phyloP scores from a whole-genome alignment of 35 echinoderm and acorn worm genomes.

The Lytechinus variegatus region DNA sequence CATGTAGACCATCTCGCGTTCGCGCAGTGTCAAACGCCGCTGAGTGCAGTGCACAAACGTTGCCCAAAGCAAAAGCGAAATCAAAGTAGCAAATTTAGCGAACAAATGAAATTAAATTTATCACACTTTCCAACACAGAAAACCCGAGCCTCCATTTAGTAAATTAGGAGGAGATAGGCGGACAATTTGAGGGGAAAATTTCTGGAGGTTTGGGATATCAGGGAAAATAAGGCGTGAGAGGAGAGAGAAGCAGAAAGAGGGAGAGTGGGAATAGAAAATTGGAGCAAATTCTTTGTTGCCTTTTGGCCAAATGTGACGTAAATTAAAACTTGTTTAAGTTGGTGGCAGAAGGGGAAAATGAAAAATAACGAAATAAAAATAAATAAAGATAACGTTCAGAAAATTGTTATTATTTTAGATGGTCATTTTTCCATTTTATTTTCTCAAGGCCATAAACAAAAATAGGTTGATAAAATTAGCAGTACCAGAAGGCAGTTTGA shows the following conservation, averaged over 20 bases:
- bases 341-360: not conserved
- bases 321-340: not conserved
- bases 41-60: not conserved
- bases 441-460: too few species aligned
- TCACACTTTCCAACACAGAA: constrained; percentile 28
- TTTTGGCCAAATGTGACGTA: constrained; percentile 22
- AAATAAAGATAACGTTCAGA: not conserved
- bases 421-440: too few species aligned
- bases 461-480: too few species aligned
- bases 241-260: not conserved
- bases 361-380: not conserved
- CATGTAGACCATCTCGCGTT: not conserved
- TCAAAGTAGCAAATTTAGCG: constrained; percentile 43
- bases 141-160: constrained; percentile 31
- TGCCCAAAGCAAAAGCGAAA: not conserved
- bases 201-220: not conserved
- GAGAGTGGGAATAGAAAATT: not conserved
- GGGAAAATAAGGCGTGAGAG: not conserved
- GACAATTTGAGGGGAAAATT: not conserved
- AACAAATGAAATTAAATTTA: constrained; percentile 49
- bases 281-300: constrained; percentile 30
- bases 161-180: constrained; percentile 37
- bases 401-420: too few species aligned
- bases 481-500: too few species aligned
- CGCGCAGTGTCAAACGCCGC: not conserved